phyloP scores from a whole-genome alignment of 2,113 vertebrate species.

The Tenrec ecaudatus region DNA sequence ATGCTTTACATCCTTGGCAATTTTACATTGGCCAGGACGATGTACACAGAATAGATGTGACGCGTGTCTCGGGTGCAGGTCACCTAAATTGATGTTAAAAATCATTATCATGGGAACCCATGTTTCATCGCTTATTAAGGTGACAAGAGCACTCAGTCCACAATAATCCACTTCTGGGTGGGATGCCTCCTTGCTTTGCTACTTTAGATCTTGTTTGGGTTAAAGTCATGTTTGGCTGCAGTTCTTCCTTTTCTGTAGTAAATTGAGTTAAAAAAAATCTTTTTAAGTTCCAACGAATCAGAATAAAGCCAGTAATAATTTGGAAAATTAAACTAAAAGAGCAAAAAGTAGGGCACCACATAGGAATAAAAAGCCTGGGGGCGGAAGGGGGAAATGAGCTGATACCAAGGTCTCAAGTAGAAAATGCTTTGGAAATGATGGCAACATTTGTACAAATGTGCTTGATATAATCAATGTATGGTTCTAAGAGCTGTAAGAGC shows the following conservation, averaged over 20 bases:
- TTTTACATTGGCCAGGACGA: not conserved
- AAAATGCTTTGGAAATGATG: too few species aligned
- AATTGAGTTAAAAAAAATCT: not conserved
- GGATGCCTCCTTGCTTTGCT: not conserved
- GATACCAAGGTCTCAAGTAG: too few species aligned
- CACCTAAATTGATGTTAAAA: constrained; percentile 1
- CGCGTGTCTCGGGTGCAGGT: not conserved
- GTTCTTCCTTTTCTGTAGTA: constrained; percentile 5
- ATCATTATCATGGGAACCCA: not conserved
- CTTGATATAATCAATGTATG: too few species aligned
- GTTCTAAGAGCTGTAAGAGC: too few species aligned
- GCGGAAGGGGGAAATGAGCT: too few species aligned
- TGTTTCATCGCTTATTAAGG: not conserved
- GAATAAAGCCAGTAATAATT: not conserved
- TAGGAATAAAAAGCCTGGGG: constrained; percentile 26
- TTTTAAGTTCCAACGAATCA: too few species aligned
- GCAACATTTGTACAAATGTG: too few species aligned
- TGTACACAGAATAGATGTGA: not conserved
- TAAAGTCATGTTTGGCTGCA: not conserved
- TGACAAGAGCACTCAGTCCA: not conserved
- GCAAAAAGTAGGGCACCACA: not conserved
- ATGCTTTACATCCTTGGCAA: not conserved
- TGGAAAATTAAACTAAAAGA: constrained; percentile 19
- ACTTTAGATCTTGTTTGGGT: not conserved
- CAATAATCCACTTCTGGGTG: not conserved